Percentiles rank a stretch among this genome's conserved stretches.
Conservation (phyloP, 2,113 vertebrate species). For the Corydoras maculifer region DNA sequence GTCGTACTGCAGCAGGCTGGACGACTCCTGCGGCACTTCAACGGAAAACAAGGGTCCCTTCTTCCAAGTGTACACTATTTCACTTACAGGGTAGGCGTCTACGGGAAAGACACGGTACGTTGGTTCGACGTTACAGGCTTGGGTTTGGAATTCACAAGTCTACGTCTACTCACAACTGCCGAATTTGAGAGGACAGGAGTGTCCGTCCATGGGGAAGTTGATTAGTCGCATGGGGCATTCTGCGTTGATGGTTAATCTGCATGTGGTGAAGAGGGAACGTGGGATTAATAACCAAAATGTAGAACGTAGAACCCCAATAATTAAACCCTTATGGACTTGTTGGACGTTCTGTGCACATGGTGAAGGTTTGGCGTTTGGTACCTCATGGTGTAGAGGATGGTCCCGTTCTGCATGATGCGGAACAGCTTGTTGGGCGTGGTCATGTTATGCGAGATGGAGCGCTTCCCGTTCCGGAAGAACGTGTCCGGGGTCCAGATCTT, state of each 20-base stretch:
- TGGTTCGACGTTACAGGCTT: no score
- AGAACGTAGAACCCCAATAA: no score
- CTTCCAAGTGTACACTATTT: conserved; percentile 77
- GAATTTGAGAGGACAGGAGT: conserved; percentile 75
- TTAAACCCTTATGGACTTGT: no score
- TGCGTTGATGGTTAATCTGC: conserved; percentile 75
- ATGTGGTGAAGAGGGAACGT: not conserved
- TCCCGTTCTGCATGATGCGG: conserved; percentile 79
- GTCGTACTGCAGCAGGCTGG: conserved; percentile 73
- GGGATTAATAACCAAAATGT: not conserved
- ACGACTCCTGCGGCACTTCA: conserved; percentile 73
- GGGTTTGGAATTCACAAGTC: no score
- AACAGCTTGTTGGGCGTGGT: conserved; percentile 81
- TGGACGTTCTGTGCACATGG: no score
- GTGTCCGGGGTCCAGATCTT: conserved; percentile 80
- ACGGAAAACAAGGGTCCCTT: conserved; percentile 71
- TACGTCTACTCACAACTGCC: conserved; percentile 68
- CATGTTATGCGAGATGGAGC: conserved; percentile 80
- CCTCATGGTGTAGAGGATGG: conserved; percentile 81
- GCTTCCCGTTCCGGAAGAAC: conserved; percentile 77
- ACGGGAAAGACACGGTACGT: no score
- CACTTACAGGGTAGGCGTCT: conserved; percentile 75
- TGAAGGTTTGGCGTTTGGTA: conserved; percentile 29
- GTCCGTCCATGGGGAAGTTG: conserved; percentile 78
- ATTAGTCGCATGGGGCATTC: conserved; percentile 78